These are phyloP conservation scores for Hycleus cichorii DNA, from an alignment of 1,140 invertebrate genomes.

Conservation along the genomic window DNA sequence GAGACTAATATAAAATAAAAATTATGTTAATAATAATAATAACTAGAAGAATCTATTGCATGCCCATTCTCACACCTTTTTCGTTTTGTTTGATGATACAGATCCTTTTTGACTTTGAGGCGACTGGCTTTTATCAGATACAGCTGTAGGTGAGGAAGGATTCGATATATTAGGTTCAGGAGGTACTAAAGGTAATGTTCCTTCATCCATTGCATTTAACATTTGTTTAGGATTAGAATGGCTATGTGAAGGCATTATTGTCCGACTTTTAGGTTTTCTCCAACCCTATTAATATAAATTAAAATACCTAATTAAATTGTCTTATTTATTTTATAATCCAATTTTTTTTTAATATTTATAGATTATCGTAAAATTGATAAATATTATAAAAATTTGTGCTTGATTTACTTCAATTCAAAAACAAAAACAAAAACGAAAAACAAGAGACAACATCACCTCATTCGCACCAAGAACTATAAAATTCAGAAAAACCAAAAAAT, in stretches of 20 bases:
- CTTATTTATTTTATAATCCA: no score
- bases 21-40: no score
- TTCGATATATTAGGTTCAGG: conserved; percentile 46
- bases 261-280: conserved; percentile 68
- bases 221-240: conserved; percentile 49
- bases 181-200: conserved; percentile 41
- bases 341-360: no score
- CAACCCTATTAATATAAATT: conserved; percentile 52
- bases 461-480: neutral
- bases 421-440: no score
- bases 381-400: no score
- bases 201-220: conserved; percentile 40
- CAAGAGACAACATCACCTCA: no score
- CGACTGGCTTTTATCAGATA: conserved; percentile 43
- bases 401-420: no score
- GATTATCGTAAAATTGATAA: no score
- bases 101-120: conserved; percentile 53
- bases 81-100: conserved; percentile 47
- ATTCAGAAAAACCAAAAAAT: conserved; percentile 3
- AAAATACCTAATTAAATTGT: conserved; percentile 2
- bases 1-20: no score
- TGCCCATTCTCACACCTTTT: conserved; percentile 50
- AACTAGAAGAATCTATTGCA: conserved; percentile 16
- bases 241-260: conserved; percentile 57
- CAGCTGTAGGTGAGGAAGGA: conserved; percentile 44